Conservation (phyloP, 1,140 invertebrate genomes). For the Brachionus sp. region DNA sequence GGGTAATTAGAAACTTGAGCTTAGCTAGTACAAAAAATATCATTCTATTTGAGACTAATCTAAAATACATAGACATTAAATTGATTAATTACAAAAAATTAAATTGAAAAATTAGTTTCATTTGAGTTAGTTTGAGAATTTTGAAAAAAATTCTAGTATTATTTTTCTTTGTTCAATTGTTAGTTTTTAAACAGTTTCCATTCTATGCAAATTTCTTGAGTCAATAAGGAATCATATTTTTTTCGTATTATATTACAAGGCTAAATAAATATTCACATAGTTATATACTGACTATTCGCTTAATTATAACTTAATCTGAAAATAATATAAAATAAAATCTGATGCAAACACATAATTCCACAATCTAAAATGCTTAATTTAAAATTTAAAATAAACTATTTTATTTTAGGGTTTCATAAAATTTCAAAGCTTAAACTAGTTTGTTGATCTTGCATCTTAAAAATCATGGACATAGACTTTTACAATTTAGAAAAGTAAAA, state of each 20-base stretch:
- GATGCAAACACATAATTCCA: neutral
- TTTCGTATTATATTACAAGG: neutral
- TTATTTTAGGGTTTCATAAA: too few species aligned
- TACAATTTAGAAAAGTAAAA: too few species aligned
- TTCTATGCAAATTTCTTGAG: conserved; percentile 3
- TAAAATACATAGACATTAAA: conserved; percentile 1
- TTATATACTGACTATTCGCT: neutral
- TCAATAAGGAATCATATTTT: conserved; percentile 10
- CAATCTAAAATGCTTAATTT: neutral
- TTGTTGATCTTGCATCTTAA: too few species aligned
- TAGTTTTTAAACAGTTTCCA: neutral
- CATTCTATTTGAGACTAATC: neutral
- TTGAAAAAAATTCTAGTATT: neutral
- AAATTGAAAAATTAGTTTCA: neutral
- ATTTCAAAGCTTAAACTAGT: too few species aligned
- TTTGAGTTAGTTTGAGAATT: neutral
- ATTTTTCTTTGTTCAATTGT: neutral
- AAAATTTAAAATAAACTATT: too few species aligned
- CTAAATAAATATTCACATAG: neutral
- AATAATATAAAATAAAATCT: neutral
- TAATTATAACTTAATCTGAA: conserved; percentile 3
- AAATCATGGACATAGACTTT: too few species aligned
- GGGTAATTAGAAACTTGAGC: conserved; percentile 1
- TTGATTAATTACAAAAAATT: neutral
- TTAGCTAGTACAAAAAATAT: neutral